Base-by-base conservation (phyloP, 1,140 invertebrate genomes). In the Eriocheir sinensis region DNA sequence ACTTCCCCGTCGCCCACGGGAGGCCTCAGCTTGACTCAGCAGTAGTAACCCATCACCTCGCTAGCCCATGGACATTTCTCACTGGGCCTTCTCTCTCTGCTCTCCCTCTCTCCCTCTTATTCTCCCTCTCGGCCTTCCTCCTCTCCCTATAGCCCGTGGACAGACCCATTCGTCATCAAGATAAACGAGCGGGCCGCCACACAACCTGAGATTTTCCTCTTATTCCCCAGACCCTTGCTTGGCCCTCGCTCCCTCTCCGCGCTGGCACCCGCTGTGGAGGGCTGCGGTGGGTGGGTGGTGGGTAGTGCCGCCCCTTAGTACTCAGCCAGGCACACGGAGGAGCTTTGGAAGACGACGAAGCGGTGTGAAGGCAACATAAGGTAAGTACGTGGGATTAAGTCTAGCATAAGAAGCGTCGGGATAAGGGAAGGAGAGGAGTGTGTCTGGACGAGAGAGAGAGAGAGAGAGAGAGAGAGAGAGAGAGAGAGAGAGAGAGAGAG, bases 121-220 rank as follows among this genome's bases (percentile, higher is more conserved):
- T 4, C 41, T 53, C 44, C 15, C 41, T 41, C 3, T 17, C 21
- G 34, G 85, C 17, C 60, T 32, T n/a, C 21, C 30, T 34, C 86
- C n/a, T 30, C 36, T 40, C 41, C 38, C 93, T 93, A 93, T 91
- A 53, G 72, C 44, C 81, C 9, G 81, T 93, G 91, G 91, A 93
- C 91, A 93, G 91, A 41, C 41, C 81, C 91, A 93, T 93, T 93
- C 86, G 91, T 93, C 91, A 93, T 93, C 81, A 9, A 85, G 91
- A 93, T 93, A 93, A 93, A 93, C 91, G 91, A 93, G 41, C 38
- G 80, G n/a, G 40, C 91, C 81, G 27, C 91, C 91, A 53, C 91
- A 86, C 91, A 53, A 53, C 91, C 91, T 93, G n/a, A 93, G 91
- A 93, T 93, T 93, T 94, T 48, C 93, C 86, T 90, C 32, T 53